Evolutionary conservation across 2,888 invertebrate species (phyloP).

Genomic region (Thumatha senex): DNA sequence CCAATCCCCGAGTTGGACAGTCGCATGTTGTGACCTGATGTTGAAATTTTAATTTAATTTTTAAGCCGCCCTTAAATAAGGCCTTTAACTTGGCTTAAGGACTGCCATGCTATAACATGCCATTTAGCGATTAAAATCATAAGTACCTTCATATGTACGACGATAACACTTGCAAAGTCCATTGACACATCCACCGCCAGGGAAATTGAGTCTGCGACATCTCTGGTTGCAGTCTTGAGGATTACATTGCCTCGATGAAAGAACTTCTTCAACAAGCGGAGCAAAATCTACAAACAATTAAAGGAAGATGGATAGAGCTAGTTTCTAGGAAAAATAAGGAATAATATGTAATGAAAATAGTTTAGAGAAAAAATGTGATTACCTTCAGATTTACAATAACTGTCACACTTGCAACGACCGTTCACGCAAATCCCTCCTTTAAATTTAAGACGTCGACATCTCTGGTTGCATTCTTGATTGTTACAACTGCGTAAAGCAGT

Average conservation of each 20-base stretch:
- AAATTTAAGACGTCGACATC: neutral
- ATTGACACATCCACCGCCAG: too few species aligned
- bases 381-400: neutral
- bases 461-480: neutral
- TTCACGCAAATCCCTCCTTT: neutral
- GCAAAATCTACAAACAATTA: neutral
- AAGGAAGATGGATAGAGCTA: too few species aligned
- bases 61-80: too few species aligned
- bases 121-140: too few species aligned
- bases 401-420: constrained; percentile 1
- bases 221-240: constrained; percentile 8
- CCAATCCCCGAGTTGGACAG: too few species aligned
- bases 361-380: neutral
- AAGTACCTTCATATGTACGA: too few species aligned
- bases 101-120: too few species aligned
- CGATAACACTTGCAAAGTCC: constrained; percentile 36
- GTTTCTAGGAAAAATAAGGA: too few species aligned
- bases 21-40: too few species aligned
- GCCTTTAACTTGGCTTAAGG: too few species aligned
- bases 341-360: too few species aligned
- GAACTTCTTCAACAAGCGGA: neutral
- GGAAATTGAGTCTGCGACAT: constrained; percentile 35
- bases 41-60: too few species aligned
- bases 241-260: constrained; percentile 18
- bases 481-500: neutral